Evolutionary conservation across 2,113 vertebrate species (phyloP).

Genomic region (Saguinus imperator): DNA sequence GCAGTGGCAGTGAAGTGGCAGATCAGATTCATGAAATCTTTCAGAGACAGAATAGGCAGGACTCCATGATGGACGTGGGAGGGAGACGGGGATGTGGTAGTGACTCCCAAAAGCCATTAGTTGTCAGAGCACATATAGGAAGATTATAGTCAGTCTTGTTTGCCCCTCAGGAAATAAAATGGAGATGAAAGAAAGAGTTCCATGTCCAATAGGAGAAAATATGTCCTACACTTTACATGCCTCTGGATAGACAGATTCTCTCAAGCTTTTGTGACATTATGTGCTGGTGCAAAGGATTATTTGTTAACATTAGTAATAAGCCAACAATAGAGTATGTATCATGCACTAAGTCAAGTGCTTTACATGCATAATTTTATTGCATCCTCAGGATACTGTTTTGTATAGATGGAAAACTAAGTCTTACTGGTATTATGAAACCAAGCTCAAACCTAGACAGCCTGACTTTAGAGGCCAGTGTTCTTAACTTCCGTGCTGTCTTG

Average conservation of each 20-base stretch:
- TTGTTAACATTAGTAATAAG: not conserved
- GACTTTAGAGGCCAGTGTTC: not conserved
- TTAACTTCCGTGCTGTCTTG: not conserved
- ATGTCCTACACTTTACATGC: not conserved
- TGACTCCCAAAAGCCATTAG: not conserved
- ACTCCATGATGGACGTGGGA: not conserved
- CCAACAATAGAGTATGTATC: not conserved
- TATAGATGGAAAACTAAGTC: not conserved
- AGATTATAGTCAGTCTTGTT: not conserved
- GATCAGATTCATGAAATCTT: not conserved
- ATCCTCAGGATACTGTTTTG: not conserved
- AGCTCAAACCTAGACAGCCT: not conserved
- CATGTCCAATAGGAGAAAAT: not conserved
- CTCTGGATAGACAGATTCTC: not conserved
- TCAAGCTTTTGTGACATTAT: not conserved
- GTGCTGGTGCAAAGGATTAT: not conserved
- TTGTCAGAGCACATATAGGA: not conserved
- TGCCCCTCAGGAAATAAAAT: constrained; percentile 1
- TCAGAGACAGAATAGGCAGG: not conserved
- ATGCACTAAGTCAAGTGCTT: not conserved
- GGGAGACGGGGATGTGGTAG: not conserved
- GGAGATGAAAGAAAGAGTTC: not conserved
- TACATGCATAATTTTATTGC: not conserved
- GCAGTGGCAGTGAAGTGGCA: not conserved
- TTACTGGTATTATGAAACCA: not conserved